These are phyloP conservation scores for Drosophila tsacasi DNA, from an alignment of 1,140 invertebrate species.

Conservation along the genomic window DNA sequence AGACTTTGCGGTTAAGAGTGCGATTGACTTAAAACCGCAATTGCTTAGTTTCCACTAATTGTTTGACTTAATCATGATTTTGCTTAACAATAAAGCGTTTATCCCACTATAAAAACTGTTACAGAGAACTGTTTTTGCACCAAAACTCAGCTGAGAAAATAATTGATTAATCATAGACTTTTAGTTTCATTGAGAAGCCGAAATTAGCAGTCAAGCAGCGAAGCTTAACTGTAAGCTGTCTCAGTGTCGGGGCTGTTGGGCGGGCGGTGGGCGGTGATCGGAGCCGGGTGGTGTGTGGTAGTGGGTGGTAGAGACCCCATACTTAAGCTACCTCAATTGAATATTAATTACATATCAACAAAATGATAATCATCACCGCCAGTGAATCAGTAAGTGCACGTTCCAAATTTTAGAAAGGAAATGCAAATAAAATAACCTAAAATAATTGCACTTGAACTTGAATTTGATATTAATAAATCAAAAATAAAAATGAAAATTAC, in stretches of 20 bases:
- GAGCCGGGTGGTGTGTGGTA: not conserved
- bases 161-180: constrained; percentile 40
- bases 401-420: constrained; percentile 22
- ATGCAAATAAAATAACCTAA: constrained; percentile 15
- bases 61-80: not conserved
- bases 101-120: not conserved
- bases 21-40: not conserved
- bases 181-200: constrained; percentile 57
- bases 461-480: constrained; percentile 1
- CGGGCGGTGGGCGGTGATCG: constrained; percentile 7
- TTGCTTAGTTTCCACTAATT: constrained; percentile 18
- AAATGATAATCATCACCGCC: constrained; percentile 24
- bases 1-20: not conserved
- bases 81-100: not conserved
- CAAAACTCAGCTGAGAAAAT: constrained; percentile 8
- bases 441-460: constrained; percentile 2
- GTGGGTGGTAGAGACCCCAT: constrained; percentile 6
- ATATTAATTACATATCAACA: constrained; percentile 48
- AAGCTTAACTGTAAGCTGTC: constrained; percentile 68
- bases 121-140: not conserved
- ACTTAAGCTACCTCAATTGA: constrained; percentile 36
- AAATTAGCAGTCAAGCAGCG: constrained; percentile 58
- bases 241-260: constrained; percentile 40
- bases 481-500: not conserved
- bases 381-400: constrained; percentile 24